Conservation (phyloP, 2,113 vertebrate species). For the Garra rufa region DNA sequence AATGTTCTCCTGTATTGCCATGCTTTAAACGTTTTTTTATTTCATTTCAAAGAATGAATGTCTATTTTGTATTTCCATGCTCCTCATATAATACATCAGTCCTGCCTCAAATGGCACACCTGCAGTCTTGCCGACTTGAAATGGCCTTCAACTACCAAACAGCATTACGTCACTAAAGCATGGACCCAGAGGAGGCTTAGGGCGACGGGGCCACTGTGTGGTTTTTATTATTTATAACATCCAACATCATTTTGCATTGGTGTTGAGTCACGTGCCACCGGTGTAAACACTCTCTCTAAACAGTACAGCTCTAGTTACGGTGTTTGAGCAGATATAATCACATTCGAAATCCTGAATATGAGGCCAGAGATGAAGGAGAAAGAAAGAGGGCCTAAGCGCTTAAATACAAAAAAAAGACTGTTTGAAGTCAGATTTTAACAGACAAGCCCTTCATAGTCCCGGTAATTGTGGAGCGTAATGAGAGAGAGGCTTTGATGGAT, state of each 20-base stretch:
- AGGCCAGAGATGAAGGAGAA: constrained; percentile 25
- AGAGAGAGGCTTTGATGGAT: constrained; percentile 49
- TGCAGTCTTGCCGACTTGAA: neutral
- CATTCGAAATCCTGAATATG: constrained; percentile 28
- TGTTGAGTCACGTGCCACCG: neutral
- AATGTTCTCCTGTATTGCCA: neutral
- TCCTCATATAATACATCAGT: neutral
- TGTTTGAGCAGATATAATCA: constrained; percentile 35
- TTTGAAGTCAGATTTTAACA: constrained; percentile 35
- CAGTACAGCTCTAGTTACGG: neutral
- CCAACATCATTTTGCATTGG: neutral
- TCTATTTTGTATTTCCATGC: neutral
- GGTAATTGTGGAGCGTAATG: constrained; percentile 45
- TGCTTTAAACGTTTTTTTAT: neutral
- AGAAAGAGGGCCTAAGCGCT: constrained; percentile 6
- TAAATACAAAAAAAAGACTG: constrained; percentile 12
- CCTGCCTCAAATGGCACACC: neutral
- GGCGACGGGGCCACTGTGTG: neutral
- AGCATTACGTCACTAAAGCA: neutral
- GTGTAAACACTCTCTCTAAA: constrained; percentile 30
- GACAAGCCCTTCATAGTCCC: constrained; percentile 18
- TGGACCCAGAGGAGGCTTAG: neutral
- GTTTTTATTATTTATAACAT: constrained; percentile 1
- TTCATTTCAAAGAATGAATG: neutral
- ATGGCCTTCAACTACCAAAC: neutral